Conservation (phyloP, 1,140 invertebrate species). For the Euglossa dilemma region DNA sequence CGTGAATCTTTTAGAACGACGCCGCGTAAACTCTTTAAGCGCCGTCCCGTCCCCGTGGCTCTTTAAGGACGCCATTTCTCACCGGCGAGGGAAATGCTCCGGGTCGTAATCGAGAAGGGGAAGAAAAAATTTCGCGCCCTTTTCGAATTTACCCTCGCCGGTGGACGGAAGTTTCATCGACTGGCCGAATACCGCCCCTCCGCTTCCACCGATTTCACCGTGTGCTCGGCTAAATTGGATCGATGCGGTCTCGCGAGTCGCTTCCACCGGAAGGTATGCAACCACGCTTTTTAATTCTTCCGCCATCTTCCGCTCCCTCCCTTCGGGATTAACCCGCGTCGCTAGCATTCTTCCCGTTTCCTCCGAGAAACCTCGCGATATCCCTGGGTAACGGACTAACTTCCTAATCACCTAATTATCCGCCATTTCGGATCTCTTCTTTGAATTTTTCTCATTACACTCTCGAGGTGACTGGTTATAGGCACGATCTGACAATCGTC, state of each 20-base stretch:
- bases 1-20: background rate
- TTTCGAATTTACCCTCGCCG: background rate
- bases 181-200: conserved; percentile 4
- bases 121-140: background rate
- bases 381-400: no score
- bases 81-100: background rate
- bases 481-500: no score
- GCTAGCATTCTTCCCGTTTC: background rate
- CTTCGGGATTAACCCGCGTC: background rate
- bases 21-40: background rate
- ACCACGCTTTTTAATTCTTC: background rate
- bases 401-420: no score
- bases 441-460: no score
- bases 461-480: no score
- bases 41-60: background rate
- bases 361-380: no score
- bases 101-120: background rate
- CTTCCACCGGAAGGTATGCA: background rate
- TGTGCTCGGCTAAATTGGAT: background rate
- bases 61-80: background rate
- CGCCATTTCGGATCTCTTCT: no score
- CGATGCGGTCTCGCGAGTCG: background rate
- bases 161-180: background rate
- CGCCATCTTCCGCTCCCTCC: background rate
- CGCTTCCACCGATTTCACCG: conserved; percentile 22